Base-by-base conservation (phyloP, 92 coral and sea anemone species). In the Parazoanthus atlanticus region DNA sequence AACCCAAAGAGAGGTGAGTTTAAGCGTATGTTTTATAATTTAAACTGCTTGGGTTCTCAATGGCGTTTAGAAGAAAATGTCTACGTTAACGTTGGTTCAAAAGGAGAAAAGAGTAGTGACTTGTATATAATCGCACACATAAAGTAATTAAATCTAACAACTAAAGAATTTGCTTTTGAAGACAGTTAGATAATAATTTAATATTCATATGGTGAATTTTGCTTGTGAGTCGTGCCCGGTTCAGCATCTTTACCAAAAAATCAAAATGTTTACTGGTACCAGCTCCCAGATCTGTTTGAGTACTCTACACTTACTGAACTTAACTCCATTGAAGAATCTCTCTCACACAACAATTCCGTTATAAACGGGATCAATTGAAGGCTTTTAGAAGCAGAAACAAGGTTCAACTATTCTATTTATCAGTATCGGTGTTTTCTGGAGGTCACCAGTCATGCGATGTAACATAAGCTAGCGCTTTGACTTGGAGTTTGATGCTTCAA, bases 1-100 rank as follows among this genome's bases (percentile, higher is more conserved):
- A 72, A 72, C 76, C 76, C 76, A 30, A 30, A 72, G 76, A 72
- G n/a, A 72, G 76, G 76, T 72, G n/a, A 72, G 76, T 72, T 29
- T 1, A 29, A 72, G 8, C 33, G 30, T 40, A 29, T 29, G 30
- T 72, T 28, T 71, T 0, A 46, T 1, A 66, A 66, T 16, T 8
- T 49, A 61, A 61, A 61, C 69, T 19, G 28, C 69, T 61, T 23
- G n/a, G 6, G 38, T 72, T 72, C 30, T 25, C 12, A 46, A 46
- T 46, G 12, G 49, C 49, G 10, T 72, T 25, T 11, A 32, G 25
- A 6, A 21, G 23, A 17, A n/a, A 4, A 31, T 72, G 33, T 29
- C 30, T 3, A 12, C 17, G 38, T 10, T 72, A 10, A 12, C 23
- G 72, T 16, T 23, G 38, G 31, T 70, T 70, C 65, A 56, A 56